These are phyloP conservation scores for Drosophila truncata DNA, from an alignment of 1,140 invertebrate species.

Conservation along the genomic window DNA sequence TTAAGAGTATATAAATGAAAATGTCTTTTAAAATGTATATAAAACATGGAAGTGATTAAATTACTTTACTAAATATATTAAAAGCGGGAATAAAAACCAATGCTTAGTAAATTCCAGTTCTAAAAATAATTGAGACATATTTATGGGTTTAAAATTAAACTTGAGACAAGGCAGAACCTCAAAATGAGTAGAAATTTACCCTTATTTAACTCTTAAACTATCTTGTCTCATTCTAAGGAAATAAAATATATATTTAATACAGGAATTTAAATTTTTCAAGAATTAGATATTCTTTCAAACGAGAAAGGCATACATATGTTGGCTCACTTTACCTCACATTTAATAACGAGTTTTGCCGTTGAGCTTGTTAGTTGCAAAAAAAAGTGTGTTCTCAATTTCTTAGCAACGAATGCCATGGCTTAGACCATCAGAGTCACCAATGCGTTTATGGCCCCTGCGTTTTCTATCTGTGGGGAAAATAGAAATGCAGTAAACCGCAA, in stretches of 20 bases:
- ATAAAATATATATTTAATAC: background rate
- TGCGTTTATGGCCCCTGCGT: conserved; percentile 7
- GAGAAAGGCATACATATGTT: no score
- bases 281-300: no score
- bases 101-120: background rate
- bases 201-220: background rate
- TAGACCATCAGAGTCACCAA: conserved; percentile 9
- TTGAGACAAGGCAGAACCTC: background rate
- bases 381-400: conserved; percentile 25
- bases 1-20: background rate
- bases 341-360: conserved; percentile 12
- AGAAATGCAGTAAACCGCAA: conserved; percentile 74
- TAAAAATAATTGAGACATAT: background rate
- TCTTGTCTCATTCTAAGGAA: background rate
- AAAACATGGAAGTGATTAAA: background rate
- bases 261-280: background rate
- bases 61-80: background rate
- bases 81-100: background rate
- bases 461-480: conserved; percentile 26
- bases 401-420: conserved; percentile 14
- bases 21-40: background rate
- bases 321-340: conserved; percentile 13
- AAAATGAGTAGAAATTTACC: no score
- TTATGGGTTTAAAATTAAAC: background rate
- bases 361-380: conserved; percentile 24